A percentile compares a stretch with the other conserved stretches of the same genome.
Conservation (phyloP, 1,140 invertebrate genomes). For the Diabrotica undecimpunctata region DNA sequence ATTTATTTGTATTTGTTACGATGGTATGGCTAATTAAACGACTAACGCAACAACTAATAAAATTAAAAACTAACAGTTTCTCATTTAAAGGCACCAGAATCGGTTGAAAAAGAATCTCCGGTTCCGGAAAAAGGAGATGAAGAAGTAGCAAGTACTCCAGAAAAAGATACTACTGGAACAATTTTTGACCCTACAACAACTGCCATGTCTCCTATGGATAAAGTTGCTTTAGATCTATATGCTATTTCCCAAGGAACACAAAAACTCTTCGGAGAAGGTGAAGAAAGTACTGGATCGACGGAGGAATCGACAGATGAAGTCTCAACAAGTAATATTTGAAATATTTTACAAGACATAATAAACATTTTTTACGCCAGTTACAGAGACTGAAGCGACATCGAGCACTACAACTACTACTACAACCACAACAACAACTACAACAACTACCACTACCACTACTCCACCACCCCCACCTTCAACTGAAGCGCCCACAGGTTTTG, state of each 20-base stretch:
- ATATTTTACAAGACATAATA: conserved; percentile 1
- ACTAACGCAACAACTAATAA: no score
- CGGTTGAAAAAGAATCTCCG: conserved; percentile 31
- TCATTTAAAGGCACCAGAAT: conserved; percentile 7
- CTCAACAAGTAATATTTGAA: conserved; percentile 18
- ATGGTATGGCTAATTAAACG: no score
- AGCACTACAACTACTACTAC: conserved; percentile 57
- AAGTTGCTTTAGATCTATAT: conserved; percentile 75
- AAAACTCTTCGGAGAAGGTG: conserved; percentile 61
- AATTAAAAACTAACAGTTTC: no score
- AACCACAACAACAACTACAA: conserved; percentile 51
- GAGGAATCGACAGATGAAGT: conserved; percentile 19
- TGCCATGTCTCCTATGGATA: conserved; percentile 69
- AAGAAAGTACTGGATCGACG: conserved; percentile 23
- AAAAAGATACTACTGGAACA: neutral
- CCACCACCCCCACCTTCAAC: conserved; percentile 44
- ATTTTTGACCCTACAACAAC: conserved; percentile 48
- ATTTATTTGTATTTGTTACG: no score
- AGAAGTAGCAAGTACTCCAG: conserved; percentile 4
- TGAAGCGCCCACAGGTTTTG: conserved; percentile 32
- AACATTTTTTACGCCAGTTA: neutral
- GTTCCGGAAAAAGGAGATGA: conserved; percentile 49
- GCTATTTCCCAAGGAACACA: conserved; percentile 71
- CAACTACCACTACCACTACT: conserved; percentile 54
- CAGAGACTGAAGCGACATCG: conserved; percentile 51